Base-by-base conservation (phyloP, 2,888 invertebrate genomes). In the Melieria picta region DNA sequence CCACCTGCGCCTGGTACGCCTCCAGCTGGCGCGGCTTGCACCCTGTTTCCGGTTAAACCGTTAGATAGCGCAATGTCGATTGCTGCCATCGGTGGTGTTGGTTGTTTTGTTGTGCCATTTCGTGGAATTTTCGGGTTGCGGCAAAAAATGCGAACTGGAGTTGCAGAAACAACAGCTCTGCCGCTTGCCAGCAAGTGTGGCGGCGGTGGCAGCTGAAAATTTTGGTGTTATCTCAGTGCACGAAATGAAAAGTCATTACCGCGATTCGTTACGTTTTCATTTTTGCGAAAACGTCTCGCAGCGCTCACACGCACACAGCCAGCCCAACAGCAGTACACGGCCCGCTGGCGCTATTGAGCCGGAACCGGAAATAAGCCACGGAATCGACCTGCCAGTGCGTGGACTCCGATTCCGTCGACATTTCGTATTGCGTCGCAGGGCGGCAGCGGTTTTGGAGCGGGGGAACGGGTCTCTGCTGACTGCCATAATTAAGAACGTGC, bases 171-270 rank as follows among this genome's bases (percentile, higher is more conserved):
- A 30, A 30, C 30, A 30, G 30, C 30, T 30, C 30, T 30, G 30
- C 30, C 30, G 30, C 30, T 30, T 30, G 30, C 30, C 30, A 30
- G 65, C 55, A 43, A 13, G 47, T 48, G 10, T 46, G 56, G 47
- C 48, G 47, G 48, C 43, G 46, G 58, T 7, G 50, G 11, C 43
- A 13, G 70, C 70, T 62, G 66, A 72, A 76, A 78, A 75, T 75
- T 75, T 56, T 79, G 78, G 79, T 82, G 79, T 83, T 79, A 30
- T 30, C 30, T 30, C 30, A 30, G 30, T 81, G 74, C 78, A 78
- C 78, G 78, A 79, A 82, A 82, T 80, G 81, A 80, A 83, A 82
- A 83, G 82, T 82, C 82, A 82, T 82, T 82, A 81, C 81, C 77
- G 79, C 79, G 80, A 80, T 82, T 83, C 58, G 50, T 56, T 62